Evolutionary conservation across 2,888 invertebrate genomes (phyloP).

Genomic region (Spodoptera picta): DNA sequence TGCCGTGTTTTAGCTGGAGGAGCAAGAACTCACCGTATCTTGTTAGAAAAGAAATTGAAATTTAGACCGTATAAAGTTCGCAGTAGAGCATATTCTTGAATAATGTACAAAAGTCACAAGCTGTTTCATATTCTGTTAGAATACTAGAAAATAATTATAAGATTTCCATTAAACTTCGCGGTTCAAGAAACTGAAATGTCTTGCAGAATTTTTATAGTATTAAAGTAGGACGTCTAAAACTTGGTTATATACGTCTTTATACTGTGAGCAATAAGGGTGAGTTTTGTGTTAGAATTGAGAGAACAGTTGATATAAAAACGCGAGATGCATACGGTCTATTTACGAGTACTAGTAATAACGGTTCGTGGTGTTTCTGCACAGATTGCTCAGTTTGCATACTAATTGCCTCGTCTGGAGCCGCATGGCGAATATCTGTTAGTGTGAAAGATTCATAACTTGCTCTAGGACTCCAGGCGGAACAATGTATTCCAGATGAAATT

Average conservation of each 20-base stretch:
- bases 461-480: slow-evolving; percentile 11
- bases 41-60: too few relatives aligned
- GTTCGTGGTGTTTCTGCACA: slow-evolving; percentile 39
- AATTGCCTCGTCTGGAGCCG: slow-evolving; percentile 34
- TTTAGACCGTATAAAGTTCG: neutral
- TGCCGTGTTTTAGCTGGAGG: slow-evolving; percentile 3
- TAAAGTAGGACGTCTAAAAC: slow-evolving; percentile 28
- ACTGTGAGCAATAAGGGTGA: too few relatives aligned
- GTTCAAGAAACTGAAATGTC: slow-evolving; percentile 45
- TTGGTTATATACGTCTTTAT: too few relatives aligned
- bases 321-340: slow-evolving; percentile 52
- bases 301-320: slow-evolving; percentile 41
- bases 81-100: slow-evolving; percentile 8
- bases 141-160: slow-evolving; percentile 21
- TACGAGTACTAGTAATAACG: slow-evolving; percentile 54
- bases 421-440: slow-evolving; percentile 37
- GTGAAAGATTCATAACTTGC: slow-evolving; percentile 32
- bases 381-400: slow-evolving; percentile 55
- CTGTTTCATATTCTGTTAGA: slow-evolving; percentile 11
- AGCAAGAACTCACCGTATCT: too few relatives aligned
- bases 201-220: slow-evolving; percentile 44
- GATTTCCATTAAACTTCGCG: slow-evolving; percentile 27
- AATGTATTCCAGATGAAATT: slow-evolving; percentile 26
- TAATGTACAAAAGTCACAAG: slow-evolving; percentile 3
- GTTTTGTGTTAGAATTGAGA: slow-evolving; percentile 1